Conservation (phyloP, 2,797 vertebrate species). For the Enteromius radiatus region DNA sequence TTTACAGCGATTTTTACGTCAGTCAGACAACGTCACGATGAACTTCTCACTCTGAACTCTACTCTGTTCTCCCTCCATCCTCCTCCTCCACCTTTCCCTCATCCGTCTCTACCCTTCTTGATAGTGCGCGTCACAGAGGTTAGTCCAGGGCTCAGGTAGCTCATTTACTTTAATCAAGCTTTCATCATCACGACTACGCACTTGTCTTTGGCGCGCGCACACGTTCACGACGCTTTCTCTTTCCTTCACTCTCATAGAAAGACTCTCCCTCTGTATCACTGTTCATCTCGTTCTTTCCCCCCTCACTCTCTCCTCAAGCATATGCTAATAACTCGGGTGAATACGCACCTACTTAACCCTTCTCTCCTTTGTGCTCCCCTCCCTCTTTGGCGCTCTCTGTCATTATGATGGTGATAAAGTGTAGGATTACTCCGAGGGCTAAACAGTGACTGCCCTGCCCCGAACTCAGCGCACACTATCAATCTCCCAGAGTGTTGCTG, state of each 20-base stretch:
- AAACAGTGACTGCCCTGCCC: slow-evolving; percentile 62
- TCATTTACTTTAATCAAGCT: slow-evolving; percentile 83
- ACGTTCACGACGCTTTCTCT: slow-evolving; percentile 73
- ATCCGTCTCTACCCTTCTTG: slow-evolving; percentile 54
- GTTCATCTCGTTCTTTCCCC: slow-evolving; percentile 31
- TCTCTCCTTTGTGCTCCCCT: slow-evolving; percentile 55
- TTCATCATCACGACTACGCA: slow-evolving; percentile 76
- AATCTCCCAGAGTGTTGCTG: slow-evolving; percentile 59
- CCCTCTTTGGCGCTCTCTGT: slow-evolving; percentile 53
- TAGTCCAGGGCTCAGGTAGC: slow-evolving; percentile 76
- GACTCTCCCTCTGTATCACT: slow-evolving; percentile 17
- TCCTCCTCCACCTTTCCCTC: slow-evolving; percentile 39
- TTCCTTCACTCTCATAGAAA: slow-evolving; percentile 14
- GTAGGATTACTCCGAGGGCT: slow-evolving; percentile 63
- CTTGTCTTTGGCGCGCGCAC: slow-evolving; percentile 53
- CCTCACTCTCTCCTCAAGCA: slow-evolving; percentile 47
- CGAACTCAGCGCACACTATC: slow-evolving; percentile 66
- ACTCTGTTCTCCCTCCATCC: background rate
- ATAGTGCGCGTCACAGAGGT: slow-evolving; percentile 75
- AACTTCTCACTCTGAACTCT: slow-evolving; percentile 60
- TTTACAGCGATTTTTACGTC: background rate
- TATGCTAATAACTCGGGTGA: slow-evolving; percentile 61
- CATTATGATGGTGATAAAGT: slow-evolving; percentile 67
- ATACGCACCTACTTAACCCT: slow-evolving; percentile 59
- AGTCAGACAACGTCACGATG: background rate